Conservation (phyloP, 2,797 vertebrate species). For the Helarctos malayanus region DNA sequence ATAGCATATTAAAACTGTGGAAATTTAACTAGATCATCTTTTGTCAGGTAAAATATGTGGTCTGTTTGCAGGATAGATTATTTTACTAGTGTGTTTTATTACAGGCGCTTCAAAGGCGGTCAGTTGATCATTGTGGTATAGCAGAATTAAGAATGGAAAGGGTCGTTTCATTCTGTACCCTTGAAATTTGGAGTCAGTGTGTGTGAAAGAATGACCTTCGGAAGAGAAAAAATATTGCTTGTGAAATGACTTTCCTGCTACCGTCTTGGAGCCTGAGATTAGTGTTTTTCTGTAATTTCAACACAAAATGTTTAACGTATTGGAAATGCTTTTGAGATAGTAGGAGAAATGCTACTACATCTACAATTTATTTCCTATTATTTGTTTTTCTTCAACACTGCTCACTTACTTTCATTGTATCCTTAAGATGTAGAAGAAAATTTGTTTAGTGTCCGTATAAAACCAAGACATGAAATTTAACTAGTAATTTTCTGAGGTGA, state of each 20-base stretch:
- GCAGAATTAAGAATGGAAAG: not conserved
- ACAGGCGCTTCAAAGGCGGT: not conserved
- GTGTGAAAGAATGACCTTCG: slow-evolving; percentile 9
- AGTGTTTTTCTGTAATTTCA: not conserved
- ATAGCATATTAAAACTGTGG: not conserved
- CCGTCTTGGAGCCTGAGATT: not conserved
- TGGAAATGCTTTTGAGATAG: not conserved
- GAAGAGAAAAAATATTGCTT: not conserved
- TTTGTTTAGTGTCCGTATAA: not conserved
- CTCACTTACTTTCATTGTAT: not conserved
- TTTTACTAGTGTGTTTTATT: not conserved
- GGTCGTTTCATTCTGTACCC: not conserved
- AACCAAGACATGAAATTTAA: not conserved
- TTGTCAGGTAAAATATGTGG: not conserved
- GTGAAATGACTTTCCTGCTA: not conserved
- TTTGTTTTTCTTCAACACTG: not conserved
- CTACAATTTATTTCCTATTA: not conserved
- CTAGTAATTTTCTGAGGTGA: not conserved
- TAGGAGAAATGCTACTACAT: not conserved
- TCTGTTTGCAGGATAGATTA: not conserved
- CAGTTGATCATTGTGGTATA: not conserved
- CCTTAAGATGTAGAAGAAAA: not conserved
- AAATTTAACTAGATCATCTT: not conserved
- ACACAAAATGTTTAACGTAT: not conserved
- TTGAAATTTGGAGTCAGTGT: not conserved